Conservation (phyloP, 2,797 vertebrate genomes). For the Ctenochaetus hawaiiensis region DNA sequence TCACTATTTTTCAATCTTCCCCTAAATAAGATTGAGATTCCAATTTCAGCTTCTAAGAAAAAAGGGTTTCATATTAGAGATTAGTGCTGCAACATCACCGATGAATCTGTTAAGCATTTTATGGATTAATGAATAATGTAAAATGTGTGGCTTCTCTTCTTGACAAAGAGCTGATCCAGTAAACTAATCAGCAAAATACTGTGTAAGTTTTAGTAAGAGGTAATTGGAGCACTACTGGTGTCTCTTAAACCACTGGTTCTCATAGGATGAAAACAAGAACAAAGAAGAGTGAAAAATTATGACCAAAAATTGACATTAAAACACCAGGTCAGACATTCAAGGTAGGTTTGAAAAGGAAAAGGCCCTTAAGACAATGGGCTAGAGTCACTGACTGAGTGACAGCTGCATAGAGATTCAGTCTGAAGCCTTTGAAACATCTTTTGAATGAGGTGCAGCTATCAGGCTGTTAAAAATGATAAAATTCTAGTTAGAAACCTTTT, state of each 20-base stretch:
- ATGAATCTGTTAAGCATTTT: neutral
- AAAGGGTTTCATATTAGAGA: constrained; percentile 2
- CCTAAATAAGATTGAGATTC: constrained; percentile 6
- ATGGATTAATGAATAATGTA: neutral
- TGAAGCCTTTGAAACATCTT: neutral
- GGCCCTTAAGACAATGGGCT: too few species aligned
- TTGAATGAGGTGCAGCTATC: neutral
- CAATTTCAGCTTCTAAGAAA: neutral
- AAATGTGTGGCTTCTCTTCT: neutral
- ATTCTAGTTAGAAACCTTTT: neutral
- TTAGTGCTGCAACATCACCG: neutral
- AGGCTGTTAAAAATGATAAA: neutral
- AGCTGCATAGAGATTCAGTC: neutral
- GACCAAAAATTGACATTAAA: too few species aligned
- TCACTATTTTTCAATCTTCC: constrained; percentile 6
- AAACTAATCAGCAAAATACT: neutral
- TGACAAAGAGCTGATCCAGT: neutral
- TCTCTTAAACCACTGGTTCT: too few species aligned
- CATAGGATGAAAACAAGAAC: too few species aligned
- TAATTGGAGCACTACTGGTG: too few species aligned
- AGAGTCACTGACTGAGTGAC: too few species aligned
- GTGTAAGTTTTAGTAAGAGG: too few species aligned
- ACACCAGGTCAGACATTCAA: too few species aligned
- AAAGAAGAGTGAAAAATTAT: too few species aligned
- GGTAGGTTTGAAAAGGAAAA: too few species aligned